phyloP scores from a whole-genome alignment of 2,797 vertebrate species.

The Melanotaenia trifasciata region DNA sequence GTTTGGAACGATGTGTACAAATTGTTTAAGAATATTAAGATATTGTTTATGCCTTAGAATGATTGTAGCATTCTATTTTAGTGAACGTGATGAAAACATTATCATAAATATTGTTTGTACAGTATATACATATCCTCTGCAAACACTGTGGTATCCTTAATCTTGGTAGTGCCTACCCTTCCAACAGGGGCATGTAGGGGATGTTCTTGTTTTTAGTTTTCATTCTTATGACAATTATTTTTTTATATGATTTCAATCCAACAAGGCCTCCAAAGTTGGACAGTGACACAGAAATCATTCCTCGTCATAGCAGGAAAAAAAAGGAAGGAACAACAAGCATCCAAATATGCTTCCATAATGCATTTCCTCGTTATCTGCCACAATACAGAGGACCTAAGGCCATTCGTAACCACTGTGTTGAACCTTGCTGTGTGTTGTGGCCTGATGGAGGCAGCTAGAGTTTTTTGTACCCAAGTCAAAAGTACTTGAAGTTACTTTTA shows the following conservation, averaged over 20 bases:
- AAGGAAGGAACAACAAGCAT: slow-evolving; percentile 76
- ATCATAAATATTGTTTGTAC: slow-evolving; percentile 95
- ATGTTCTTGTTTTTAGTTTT: slow-evolving; percentile 90
- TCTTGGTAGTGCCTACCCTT: slow-evolving; percentile 99
- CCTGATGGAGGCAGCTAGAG: slow-evolving; percentile 97
- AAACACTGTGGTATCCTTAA: slow-evolving; percentile 99
- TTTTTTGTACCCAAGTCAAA: slow-evolving; percentile 98
- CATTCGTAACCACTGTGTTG: slow-evolving; percentile 99
- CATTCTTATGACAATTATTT: slow-evolving; percentile 79
- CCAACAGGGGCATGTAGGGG: slow-evolving; percentile 98
- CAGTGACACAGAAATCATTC: slow-evolving; percentile 84
- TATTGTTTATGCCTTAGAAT: slow-evolving; percentile 99
- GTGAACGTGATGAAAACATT: slow-evolving; percentile 96
- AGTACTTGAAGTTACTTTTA: slow-evolving; percentile 99
- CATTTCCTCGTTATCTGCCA: slow-evolving; percentile 88
- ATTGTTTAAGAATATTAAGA: slow-evolving; percentile 98
- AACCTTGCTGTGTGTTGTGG: slow-evolving; percentile 95
- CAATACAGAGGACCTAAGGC: slow-evolving; percentile 90
- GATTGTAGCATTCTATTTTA: slow-evolving; percentile 99
- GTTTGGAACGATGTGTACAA: slow-evolving; percentile 99
- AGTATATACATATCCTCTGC: slow-evolving; percentile 98
- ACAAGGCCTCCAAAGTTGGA: slow-evolving; percentile 92
- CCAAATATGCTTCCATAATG: slow-evolving; percentile 84
- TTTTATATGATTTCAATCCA: slow-evolving; percentile 94
- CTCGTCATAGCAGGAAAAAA: slow-evolving; percentile 83